These are phyloP conservation scores for Drosophila arizonae DNA, from an alignment of 1,140 invertebrate species.

Conservation along the genomic window DNA sequence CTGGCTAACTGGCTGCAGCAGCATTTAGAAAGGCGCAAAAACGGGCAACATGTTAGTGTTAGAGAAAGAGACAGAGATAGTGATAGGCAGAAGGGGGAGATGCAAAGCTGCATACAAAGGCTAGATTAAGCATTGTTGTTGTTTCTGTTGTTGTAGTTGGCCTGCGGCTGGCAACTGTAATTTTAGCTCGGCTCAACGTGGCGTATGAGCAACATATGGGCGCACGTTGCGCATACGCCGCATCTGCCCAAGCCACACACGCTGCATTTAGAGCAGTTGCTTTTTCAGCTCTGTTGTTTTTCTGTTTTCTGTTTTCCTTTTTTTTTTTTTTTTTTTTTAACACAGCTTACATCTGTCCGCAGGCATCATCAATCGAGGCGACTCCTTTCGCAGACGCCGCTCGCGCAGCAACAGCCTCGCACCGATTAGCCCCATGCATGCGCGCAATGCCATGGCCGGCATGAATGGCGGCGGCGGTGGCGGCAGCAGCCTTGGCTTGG, in stretches of 20 bases:
- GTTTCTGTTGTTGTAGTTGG: constrained; percentile 13
- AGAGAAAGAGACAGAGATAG: not conserved
- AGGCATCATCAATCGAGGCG: constrained; percentile 95
- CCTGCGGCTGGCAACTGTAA: constrained; percentile 54
- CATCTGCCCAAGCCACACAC: constrained; percentile 12
- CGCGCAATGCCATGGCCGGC: constrained; percentile 67
- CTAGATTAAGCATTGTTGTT: constrained; percentile 69
- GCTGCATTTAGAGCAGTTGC: constrained; percentile 15
- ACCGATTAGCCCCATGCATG: constrained; percentile 83
- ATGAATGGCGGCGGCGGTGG: constrained; percentile 69
- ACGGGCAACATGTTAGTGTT: constrained; percentile 19
- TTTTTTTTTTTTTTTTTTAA: constrained; percentile 13
- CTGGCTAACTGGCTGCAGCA: not conserved
- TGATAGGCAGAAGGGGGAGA: no score
- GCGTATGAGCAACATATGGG: constrained; percentile 48
- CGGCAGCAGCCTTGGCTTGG: constrained; percentile 82
- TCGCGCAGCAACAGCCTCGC: constrained; percentile 91
- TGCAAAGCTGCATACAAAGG: constrained; percentile 45
- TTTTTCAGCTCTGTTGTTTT: not conserved
- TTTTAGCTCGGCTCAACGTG: constrained; percentile 42
- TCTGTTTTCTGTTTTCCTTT: constrained; percentile 4
- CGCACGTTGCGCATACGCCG: constrained; percentile 53
- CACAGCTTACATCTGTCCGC: constrained; percentile 39
- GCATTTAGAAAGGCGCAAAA: constrained; percentile 20
- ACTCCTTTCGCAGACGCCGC: constrained; percentile 91